Conservation (phyloP, 2,888 invertebrate genomes). For the Lumbricus terrestris region DNA sequence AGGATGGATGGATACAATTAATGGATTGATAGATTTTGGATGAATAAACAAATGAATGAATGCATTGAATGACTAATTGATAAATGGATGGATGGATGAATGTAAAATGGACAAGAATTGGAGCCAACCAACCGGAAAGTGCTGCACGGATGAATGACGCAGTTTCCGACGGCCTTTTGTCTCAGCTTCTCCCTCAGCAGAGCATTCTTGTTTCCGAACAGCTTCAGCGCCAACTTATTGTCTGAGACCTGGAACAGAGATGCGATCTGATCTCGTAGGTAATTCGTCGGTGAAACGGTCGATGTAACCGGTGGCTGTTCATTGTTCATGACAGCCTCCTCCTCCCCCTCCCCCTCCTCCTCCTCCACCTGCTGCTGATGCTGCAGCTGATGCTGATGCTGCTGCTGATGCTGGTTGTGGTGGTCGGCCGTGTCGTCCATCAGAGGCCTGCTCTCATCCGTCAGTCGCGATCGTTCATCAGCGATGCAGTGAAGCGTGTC, state of each 20-base stretch:
- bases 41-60: too few species aligned
- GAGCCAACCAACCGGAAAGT: slow-evolving; percentile 21
- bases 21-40: too few species aligned
- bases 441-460: background rate
- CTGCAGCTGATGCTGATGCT: too few species aligned
- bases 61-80: too few species aligned
- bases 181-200: slow-evolving; percentile 25
- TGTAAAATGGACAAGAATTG: background rate
- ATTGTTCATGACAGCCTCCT: too few species aligned
- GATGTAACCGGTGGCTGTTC: background rate
- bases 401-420: too few species aligned
- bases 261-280: slow-evolving; percentile 28
- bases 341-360: too few species aligned
- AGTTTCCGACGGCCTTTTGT: slow-evolving; percentile 28
- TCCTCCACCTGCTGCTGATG: too few species aligned
- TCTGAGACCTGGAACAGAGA: slow-evolving; percentile 27
- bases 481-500: background rate
- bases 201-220: slow-evolving; percentile 28
- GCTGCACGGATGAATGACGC: slow-evolving; percentile 31
- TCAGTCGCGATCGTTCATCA: background rate
- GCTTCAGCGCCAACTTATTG: slow-evolving; percentile 23
- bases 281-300: background rate
- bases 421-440: background rate
- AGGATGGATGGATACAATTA: too few species aligned
- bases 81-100: background rate